Base-by-base conservation (phyloP, 2,797 vertebrate species). In the Poeciliopsis turneri region DNA sequence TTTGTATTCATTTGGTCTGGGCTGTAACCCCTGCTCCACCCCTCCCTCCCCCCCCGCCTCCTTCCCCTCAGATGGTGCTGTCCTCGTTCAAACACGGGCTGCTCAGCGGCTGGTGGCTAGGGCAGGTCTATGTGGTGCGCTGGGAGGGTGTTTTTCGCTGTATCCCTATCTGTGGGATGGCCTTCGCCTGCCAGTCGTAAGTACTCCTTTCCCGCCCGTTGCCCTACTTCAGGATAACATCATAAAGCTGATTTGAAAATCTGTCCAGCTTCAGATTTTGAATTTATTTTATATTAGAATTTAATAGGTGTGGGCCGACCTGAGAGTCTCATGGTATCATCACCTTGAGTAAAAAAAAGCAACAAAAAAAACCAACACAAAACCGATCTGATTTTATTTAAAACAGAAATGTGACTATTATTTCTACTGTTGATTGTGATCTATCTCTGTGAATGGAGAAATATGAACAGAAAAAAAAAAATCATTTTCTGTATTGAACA, bases 171-270 rank as follows among this genome's bases (percentile, higher is more conserved):
- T 99, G 97, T 71, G 97, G 97, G 96, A 99, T 99, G 98, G 98
- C 98, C 81, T 99, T 99, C 87, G 97, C 98, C 95, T 99, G 98
- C 89, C 98, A 99, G 95, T 99, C 98, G 98, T 99, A 96, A 99
- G 98, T 99, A 96, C 93, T 84, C 51, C 88, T 82, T 88, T 88
- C 61, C 49, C 15, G 84, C 82, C 49, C 87, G 75, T 78, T 82
- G 78, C 36, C 72, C 78, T 25, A 3, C 49, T 88, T 84, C 59
- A 81, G 85, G 36, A 85, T 84, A 74, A 83, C 76, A 72, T 75
- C 47, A 80, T 78, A 12, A 85, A 86, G 85, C 59, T 82, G 51
- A 84, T 80, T 78, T 74, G 86, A 84, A 66, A 76, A 23, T 68
- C 25, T 68, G 64, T 68, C 11, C 36, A 39, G 10, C 64, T 68